Evolutionary conservation across 2,113 vertebrate species (phyloP).

Genomic region (Scatophagus argus): DNA sequence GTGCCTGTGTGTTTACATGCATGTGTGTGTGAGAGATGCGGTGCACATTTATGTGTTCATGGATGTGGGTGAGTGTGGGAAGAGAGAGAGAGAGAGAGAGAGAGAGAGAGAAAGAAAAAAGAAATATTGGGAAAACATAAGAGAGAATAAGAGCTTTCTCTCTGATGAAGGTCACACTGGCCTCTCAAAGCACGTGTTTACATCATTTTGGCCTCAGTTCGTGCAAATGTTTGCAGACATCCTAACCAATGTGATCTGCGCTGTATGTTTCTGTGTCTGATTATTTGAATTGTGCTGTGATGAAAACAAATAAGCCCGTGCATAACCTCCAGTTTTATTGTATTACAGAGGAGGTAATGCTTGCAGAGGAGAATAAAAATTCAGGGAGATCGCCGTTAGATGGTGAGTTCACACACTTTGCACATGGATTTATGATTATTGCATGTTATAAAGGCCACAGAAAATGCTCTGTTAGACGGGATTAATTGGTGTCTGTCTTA

Average conservation of each 20-base stretch:
- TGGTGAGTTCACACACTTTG: conserved; percentile 84
- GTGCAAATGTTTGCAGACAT: conserved; percentile 52
- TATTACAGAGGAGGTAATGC: conserved; percentile 97
- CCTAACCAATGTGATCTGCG: conserved; percentile 14
- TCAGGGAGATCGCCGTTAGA: conserved; percentile 96
- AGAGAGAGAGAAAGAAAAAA: conserved; percentile 17
- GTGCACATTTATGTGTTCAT: conserved; percentile 57
- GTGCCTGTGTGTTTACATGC: conserved; percentile 26
- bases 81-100: conserved; percentile 45
- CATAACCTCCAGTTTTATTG: conserved; percentile 39
- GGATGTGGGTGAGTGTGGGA: conserved; percentile 74
- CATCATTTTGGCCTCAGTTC: conserved; percentile 47
- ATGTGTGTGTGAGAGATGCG: conserved; percentile 41
- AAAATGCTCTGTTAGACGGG: neutral
- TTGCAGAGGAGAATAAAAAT: conserved; percentile 98
- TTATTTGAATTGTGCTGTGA: conserved; percentile 14
- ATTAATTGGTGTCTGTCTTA: neutral
- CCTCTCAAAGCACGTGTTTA: conserved; percentile 39
- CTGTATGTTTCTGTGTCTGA: conserved; percentile 22
- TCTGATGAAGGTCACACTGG: conserved; percentile 60
- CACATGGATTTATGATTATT: neutral
- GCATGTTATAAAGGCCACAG: neutral
- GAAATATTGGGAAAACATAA: conserved; percentile 35
- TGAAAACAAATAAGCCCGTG: conserved; percentile 37
- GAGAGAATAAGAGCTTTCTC: conserved; percentile 60